Evolutionary conservation across 2,888 invertebrate genomes (phyloP).

Genomic region (Dynastes grantii): DNA sequence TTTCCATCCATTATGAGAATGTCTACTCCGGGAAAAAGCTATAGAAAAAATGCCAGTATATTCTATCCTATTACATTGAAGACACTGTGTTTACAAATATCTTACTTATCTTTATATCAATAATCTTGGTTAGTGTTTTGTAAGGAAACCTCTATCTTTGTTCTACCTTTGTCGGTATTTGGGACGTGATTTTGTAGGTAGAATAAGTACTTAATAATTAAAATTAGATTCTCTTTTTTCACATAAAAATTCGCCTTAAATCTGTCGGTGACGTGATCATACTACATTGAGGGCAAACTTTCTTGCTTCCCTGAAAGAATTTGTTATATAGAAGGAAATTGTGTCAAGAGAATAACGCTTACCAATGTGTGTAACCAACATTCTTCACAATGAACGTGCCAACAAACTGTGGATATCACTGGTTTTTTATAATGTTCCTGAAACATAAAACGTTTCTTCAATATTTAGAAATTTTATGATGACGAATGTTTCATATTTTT

Average conservation of each 20-base stretch:
- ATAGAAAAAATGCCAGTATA: constrained; percentile 33
- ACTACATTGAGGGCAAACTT: constrained; percentile 95
- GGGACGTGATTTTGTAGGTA: not conserved
- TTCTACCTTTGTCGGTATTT: constrained; percentile 12
- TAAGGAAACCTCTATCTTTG: constrained; percentile 13
- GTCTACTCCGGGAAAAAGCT: constrained; percentile 26
- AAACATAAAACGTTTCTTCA: constrained; percentile 57
- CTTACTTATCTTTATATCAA: constrained; percentile 7
- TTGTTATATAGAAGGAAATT: too few relatives aligned
- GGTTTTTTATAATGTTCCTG: constrained; percentile 78
- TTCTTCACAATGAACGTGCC: constrained; percentile 82
- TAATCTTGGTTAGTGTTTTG: constrained; percentile 22
- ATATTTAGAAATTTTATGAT: too few relatives aligned
- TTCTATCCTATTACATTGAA: constrained; percentile 45
- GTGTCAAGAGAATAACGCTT: constrained; percentile 24
- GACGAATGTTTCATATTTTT: too few relatives aligned
- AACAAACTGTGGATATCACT: constrained; percentile 79
- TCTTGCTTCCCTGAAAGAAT: constrained; percentile 83
- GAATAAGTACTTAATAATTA: not conserved
- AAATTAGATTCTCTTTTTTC: constrained; percentile 63
- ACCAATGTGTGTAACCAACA: constrained; percentile 81
- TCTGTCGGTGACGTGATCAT: constrained; percentile 92
- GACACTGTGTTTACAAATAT: constrained; percentile 36
- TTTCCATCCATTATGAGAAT: not conserved
- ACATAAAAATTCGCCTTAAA: constrained; percentile 91